Conservation (phyloP, 2,888 invertebrate genomes). For the Parnassius glacialis region DNA sequence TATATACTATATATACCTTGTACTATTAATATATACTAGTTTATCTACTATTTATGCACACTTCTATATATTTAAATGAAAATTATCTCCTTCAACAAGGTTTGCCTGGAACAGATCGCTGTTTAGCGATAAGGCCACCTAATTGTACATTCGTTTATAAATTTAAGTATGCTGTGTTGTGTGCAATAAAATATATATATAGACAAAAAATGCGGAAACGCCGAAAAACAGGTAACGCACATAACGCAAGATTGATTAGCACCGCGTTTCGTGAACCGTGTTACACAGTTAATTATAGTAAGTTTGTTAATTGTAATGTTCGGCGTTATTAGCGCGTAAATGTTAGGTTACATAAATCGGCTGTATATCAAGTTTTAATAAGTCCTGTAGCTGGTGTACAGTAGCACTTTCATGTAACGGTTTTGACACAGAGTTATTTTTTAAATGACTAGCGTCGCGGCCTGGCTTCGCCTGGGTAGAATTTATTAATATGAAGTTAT, state of each 20-base stretch:
- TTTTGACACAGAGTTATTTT: not conserved
- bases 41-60: too few relatives aligned
- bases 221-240: conserved; percentile 8
- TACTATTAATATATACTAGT: too few relatives aligned
- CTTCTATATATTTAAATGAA: too few relatives aligned
- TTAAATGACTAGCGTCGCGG: not conserved
- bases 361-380: conserved; percentile 1
- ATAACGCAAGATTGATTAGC: conserved; percentile 19
- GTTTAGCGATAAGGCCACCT: too few relatives aligned
- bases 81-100: too few relatives aligned
- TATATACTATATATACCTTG: too few relatives aligned
- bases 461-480: too few relatives aligned
- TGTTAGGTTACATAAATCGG: not conserved
- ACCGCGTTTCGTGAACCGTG: conserved; percentile 18
- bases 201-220: not conserved
- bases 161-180: too few relatives aligned
- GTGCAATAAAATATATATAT: too few relatives aligned
- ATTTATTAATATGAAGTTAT: too few relatives aligned
- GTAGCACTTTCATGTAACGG: not conserved
- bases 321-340: conserved; percentile 18
- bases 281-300: conserved; percentile 14
- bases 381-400: not conserved
- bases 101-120: too few relatives aligned
- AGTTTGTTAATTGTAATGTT: conserved; percentile 8
- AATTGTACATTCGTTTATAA: too few relatives aligned